Evolutionary conservation across 2,888 invertebrate genomes (phyloP).

Genomic region (Ethmia dodecea): DNA sequence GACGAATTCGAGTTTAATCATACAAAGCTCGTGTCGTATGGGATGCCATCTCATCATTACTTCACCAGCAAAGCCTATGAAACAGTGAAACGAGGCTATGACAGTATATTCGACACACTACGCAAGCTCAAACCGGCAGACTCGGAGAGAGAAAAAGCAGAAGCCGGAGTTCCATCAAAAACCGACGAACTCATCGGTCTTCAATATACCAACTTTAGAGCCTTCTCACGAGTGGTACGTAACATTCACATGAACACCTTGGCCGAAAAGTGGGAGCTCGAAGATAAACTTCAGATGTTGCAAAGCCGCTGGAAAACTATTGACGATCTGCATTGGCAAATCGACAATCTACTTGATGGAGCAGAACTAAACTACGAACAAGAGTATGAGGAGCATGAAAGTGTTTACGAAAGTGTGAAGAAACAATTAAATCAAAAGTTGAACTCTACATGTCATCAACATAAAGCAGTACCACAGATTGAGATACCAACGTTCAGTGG

Average conservation of each 20-base stretch:
- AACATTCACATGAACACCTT: not conserved
- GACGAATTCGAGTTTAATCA: not conserved
- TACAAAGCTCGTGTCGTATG: not conserved
- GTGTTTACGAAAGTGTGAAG: not conserved
- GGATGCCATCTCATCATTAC: not conserved
- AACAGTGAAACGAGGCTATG: not conserved
- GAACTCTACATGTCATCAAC: not conserved
- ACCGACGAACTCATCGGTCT: not conserved
- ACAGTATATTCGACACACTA: not conserved
- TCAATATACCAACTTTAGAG: not conserved
- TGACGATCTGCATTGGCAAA: not conserved
- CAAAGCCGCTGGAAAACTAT: not conserved
- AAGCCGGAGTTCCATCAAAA: not conserved
- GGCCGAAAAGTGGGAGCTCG: not conserved
- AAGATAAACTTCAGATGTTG: not conserved
- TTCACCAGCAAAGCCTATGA: not conserved
- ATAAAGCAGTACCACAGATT: not conserved
- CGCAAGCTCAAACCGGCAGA: not conserved
- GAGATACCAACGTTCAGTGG: slow-evolving; percentile 2
- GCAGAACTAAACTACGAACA: not conserved
- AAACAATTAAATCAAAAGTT: not conserved
- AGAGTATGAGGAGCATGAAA: not conserved
- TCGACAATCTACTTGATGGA: not conserved
- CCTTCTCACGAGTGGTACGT: not conserved
- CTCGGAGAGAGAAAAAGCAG: not conserved